Base-by-base conservation (phyloP, 2,888 invertebrate species). In the Galerucella nymphaeae region DNA sequence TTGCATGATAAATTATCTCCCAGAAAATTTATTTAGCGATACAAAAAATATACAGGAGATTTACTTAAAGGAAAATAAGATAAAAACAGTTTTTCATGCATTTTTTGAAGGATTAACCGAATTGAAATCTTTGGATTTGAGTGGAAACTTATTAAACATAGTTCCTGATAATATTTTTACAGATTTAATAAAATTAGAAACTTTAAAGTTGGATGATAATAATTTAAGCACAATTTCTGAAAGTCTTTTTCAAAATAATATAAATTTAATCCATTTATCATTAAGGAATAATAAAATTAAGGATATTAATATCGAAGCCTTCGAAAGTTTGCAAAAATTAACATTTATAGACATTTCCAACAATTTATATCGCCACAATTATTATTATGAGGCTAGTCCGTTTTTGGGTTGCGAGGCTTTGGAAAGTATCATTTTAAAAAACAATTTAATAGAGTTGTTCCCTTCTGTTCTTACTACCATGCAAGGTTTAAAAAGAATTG, bases 51-150 rank as follows among this genome's bases (percentile, higher is more conserved):
- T 95, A 50, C 88, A 85, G 1, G 90, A 89, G 79, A n/a, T n/a
- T n/a, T n/a, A n/a, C n/a, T n/a, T n/a, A n/a, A n/a, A n/a, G n/a
- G n/a, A 88, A 64, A 94, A 93, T 82, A 84, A 86, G 66, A 84
- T 92, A 6, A 83, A 80, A 45, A 82, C 81, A 1, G n/a, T 83
- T 18, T 79, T 83, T 5, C 88, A 88, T 20, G 89, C 92, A 80
- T 82, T 93, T 18, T 91, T 95, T 79, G 88, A 89, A 38, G 91
- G 91, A 62, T 88, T 93, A 13, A 86, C 87, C 38, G 90, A 90
- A 0, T 86, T 96, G 10, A 87, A 89, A 79, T 89, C 90, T 77
- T 87, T 96, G 72, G 93, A 94, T 85, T 85, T 96, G 71, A n/a
- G n/a, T n/a, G n/a, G n/a, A n/a, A n/a, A n/a, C n/a, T n/a, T n/a